phyloP scores from a whole-genome alignment of 2,113 vertebrate genomes.

The Aythya baeri region DNA sequence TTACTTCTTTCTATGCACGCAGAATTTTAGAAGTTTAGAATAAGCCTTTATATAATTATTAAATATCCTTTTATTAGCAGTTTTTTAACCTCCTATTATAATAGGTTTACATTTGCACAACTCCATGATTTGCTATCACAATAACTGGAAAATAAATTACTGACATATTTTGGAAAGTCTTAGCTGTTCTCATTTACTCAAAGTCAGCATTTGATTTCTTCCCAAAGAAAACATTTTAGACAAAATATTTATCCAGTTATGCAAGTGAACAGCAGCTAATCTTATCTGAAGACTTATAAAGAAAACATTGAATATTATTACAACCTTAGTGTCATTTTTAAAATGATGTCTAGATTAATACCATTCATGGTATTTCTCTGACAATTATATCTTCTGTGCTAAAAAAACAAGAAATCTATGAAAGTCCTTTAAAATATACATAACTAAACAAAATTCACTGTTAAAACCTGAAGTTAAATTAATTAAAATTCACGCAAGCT shows the following conservation, averaged over 20 bases:
- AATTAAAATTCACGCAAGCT: neutral
- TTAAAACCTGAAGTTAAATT: neutral
- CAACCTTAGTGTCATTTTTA: neutral
- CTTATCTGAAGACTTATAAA: neutral
- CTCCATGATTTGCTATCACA: neutral
- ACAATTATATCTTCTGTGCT: neutral
- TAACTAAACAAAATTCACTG: neutral
- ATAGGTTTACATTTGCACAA: neutral
- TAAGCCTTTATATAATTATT: neutral
- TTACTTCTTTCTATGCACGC: neutral
- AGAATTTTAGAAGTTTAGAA: neutral
- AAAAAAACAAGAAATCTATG: neutral
- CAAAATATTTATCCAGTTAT: neutral
- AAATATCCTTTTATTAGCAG: neutral
- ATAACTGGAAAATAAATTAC: neutral
- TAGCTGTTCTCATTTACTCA: neutral
- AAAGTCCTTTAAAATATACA: neutral
- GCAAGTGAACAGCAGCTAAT: neutral
- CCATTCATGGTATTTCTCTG: neutral
- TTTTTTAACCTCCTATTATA: neutral
- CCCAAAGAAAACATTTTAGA: neutral
- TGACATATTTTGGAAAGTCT: neutral
- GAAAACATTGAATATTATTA: neutral
- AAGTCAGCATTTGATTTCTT: neutral
- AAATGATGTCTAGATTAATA: neutral